Conservation (phyloP, 2,888 invertebrate species). For the Andrena minutula region DNA sequence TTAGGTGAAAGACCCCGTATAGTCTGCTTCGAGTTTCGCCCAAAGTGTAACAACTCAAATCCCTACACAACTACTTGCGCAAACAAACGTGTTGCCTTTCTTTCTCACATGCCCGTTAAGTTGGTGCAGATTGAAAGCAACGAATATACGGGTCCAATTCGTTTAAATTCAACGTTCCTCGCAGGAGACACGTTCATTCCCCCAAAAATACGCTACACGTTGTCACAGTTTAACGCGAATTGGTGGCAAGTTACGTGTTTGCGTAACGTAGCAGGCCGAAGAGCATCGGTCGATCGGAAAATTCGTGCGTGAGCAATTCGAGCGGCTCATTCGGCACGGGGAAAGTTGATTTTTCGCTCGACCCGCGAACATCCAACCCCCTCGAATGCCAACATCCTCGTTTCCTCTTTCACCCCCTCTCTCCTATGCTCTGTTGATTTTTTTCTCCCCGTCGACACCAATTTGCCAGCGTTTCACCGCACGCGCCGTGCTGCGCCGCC, state of each 20-base stretch:
- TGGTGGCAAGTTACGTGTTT: constrained; percentile 45
- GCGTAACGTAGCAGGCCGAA: constrained; percentile 47
- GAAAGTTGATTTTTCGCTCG: constrained; percentile 63
- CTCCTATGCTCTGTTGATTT: constrained; percentile 15
- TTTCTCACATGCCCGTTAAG: no score
- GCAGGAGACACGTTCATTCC: not conserved
- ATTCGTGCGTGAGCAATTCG: constrained; percentile 61
- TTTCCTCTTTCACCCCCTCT: constrained; percentile 9
- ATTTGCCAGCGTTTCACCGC: constrained; percentile 55
- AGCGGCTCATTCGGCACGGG: constrained; percentile 56
- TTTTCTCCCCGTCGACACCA: constrained; percentile 35
- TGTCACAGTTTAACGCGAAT: constrained; percentile 29
- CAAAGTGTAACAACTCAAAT: no score
- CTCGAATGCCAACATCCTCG: constrained; percentile 9
- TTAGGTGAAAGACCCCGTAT: no score
- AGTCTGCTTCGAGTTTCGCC: no score
- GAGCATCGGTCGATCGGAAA: constrained; percentile 39
- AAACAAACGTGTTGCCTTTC: no score
- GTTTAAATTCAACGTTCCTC: not conserved
- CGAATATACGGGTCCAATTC: not conserved
- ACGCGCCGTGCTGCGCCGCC: constrained; percentile 24
- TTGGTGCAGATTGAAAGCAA: not conserved
- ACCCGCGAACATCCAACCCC: constrained; percentile 31
- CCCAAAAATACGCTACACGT: constrained; percentile 21
- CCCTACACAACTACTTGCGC: no score